phyloP scores from a whole-genome alignment of 2,113 vertebrate species.

The Sporophila hypoxantha region DNA sequence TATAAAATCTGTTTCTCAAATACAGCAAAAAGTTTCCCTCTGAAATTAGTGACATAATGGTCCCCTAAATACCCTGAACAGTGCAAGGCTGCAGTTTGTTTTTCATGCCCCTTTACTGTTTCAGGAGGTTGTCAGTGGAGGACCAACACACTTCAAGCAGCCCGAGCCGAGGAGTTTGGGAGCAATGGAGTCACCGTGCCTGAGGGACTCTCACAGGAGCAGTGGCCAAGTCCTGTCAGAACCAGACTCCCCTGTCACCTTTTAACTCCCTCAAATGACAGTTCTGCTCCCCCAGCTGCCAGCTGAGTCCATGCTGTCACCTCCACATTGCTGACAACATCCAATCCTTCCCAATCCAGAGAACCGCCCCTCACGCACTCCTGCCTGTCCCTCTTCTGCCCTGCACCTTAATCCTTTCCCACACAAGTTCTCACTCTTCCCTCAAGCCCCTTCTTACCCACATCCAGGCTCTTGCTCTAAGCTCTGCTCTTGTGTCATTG shows the following conservation, averaged over 20 bases:
- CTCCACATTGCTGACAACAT: rapidly evolving
- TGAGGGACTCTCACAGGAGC: background rate
- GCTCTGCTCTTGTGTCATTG: background rate
- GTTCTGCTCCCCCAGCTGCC: background rate
- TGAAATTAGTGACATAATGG: background rate
- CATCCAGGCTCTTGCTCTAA: background rate
- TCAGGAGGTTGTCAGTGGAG: background rate
- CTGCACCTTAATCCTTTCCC: background rate
- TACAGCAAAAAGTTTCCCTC: background rate
- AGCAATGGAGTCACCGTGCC: background rate
- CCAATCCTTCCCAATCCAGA: background rate
- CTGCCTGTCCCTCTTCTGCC: background rate
- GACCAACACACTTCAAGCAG: background rate
- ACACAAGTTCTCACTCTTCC: background rate
- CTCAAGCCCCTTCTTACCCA: background rate
- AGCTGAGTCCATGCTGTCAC: background rate
- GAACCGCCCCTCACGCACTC: background rate
- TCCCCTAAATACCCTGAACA: background rate
- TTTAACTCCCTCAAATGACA: background rate
- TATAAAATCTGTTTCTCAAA: background rate
- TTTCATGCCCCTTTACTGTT: background rate
- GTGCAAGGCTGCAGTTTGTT: background rate
- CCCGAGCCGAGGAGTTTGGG: rapidly evolving
- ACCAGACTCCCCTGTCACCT: background rate
- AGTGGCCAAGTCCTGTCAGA: background rate